Evolutionary conservation across 2,888 invertebrate genomes (phyloP).

Genomic region (Ophraella communa): DNA sequence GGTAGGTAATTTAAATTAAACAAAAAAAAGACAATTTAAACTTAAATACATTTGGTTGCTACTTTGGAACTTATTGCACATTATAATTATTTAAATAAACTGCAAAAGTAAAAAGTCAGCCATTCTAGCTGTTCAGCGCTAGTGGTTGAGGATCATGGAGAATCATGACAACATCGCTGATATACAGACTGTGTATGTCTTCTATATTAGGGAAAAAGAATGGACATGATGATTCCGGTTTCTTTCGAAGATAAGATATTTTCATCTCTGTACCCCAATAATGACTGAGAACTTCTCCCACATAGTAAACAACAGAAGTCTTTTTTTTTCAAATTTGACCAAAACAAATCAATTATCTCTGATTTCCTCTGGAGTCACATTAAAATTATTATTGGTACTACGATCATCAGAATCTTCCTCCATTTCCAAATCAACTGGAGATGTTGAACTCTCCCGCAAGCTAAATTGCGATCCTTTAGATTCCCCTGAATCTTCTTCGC

Average conservation of each 20-base stretch:
- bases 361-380: too few species aligned
- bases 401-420: not conserved
- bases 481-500: constrained; percentile 27
- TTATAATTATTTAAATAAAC: too few species aligned
- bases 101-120: too few species aligned
- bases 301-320: constrained; percentile 8
- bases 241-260: constrained; percentile 13
- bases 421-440: constrained; percentile 1
- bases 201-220: too few species aligned
- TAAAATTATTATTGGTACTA: not conserved
- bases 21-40: too few species aligned
- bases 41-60: too few species aligned
- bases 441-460: constrained; percentile 11
- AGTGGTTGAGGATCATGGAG: too few species aligned
- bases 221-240: constrained; percentile 3
- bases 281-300: constrained; percentile 8
- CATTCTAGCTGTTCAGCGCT: too few species aligned
- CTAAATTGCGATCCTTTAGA: constrained; percentile 20
- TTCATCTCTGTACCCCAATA: constrained; percentile 6
- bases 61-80: too few species aligned
- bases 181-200: too few species aligned
- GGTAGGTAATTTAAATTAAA: too few species aligned
- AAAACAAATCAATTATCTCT: constrained; percentile 11
- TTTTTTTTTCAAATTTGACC: constrained; percentile 16
- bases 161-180: too few species aligned